phyloP scores from a whole-genome alignment of 2,888 invertebrate genomes.

The Beris chalybata region DNA sequence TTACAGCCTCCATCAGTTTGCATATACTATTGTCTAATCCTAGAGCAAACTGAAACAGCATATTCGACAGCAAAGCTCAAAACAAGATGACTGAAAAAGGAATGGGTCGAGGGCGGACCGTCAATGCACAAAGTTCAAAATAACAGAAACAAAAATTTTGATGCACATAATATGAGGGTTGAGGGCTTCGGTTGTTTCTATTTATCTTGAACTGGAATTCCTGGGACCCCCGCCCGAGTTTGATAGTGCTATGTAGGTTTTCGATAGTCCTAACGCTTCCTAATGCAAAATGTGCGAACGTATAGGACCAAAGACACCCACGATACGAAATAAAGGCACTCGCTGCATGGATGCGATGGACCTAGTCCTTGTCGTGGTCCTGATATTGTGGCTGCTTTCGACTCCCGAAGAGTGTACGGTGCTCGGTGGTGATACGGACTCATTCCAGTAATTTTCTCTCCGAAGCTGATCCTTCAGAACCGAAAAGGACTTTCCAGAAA shows the following conservation, averaged over 20 bases:
- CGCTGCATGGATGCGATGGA: constrained; percentile 17
- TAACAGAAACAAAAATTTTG: constrained; percentile 28
- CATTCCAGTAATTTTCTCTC: neutral
- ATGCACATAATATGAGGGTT: constrained; percentile 30
- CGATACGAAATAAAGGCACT: constrained; percentile 27
- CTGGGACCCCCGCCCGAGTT: constrained; percentile 17
- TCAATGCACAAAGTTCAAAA: constrained; percentile 23
- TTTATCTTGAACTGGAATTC: constrained; percentile 32
- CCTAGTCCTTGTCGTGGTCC: constrained; percentile 21
- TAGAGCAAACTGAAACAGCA: no score
- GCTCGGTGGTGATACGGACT: neutral
- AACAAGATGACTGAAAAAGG: constrained; percentile 27
- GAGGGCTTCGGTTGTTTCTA: constrained; percentile 30
- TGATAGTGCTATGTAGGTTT: neutral
- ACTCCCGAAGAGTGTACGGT: neutral
- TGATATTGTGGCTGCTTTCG: constrained; percentile 14
- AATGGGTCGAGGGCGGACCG: constrained; percentile 2
- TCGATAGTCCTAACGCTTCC: constrained; percentile 30
- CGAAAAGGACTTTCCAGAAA: constrained; percentile 21
- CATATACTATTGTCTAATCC: no score
- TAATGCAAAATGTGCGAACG: constrained; percentile 26
- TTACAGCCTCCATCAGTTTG: no score
- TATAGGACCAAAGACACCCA: constrained; percentile 35
- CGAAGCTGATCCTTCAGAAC: constrained; percentile 30
- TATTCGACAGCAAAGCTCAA: constrained; percentile 9